Percentiles rank a stretch among this genome's conserved stretches.
Conservation (phyloP, 2,113 vertebrate genomes). For the Aviceda subcristata region DNA sequence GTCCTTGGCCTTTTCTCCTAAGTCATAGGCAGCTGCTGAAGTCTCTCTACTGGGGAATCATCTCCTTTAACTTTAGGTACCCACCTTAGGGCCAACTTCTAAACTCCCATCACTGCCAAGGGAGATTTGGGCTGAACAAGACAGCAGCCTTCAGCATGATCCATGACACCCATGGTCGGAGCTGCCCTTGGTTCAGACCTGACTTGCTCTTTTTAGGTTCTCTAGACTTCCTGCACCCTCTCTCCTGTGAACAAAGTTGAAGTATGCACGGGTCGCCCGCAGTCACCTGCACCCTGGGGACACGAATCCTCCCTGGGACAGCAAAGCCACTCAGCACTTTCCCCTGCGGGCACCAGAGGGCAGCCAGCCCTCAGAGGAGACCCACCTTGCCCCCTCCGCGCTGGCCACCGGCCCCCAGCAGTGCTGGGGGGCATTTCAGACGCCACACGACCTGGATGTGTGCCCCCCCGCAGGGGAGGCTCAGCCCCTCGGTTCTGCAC, state of each 20-base stretch:
- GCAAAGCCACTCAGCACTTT: background rate
- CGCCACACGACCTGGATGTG: background rate
- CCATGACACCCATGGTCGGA: too few species aligned
- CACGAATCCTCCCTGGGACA: background rate
- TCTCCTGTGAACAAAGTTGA: background rate
- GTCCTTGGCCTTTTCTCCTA: background rate
- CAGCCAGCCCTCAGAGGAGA: background rate
- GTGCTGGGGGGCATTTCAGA: background rate
- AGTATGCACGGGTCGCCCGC: background rate
- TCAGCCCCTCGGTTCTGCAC: background rate
- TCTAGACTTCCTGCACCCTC: too few species aligned
- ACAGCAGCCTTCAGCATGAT: background rate
- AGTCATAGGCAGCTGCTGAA: background rate
- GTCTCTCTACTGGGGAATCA: background rate
- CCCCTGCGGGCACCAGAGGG: constrained; percentile 2
- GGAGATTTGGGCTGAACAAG: background rate
- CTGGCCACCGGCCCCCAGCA: background rate
- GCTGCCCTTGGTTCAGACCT: background rate
- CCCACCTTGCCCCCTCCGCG: fast-evolving
- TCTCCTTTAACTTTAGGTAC: background rate
- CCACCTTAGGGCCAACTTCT: background rate
- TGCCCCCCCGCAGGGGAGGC: background rate
- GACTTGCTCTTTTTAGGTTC: background rate
- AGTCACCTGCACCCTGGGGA: background rate
- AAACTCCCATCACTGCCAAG: background rate